These are phyloP conservation scores for Lepus oiostolus DNA, from an alignment of 2,797 vertebrate genomes.

Conservation along the genomic window DNA sequence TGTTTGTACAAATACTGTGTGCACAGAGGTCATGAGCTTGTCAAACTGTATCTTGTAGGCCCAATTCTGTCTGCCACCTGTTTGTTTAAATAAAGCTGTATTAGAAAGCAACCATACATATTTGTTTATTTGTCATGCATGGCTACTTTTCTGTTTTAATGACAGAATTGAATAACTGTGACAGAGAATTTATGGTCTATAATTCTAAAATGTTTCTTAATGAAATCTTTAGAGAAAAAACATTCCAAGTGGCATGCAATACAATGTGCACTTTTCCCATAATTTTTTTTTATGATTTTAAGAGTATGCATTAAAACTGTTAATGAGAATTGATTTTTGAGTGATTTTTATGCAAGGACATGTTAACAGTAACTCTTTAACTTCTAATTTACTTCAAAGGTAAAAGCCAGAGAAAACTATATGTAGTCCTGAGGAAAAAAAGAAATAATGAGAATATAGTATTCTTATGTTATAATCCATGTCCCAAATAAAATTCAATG, in stretches of 20 bases:
- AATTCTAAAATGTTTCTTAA: slow-evolving; percentile 10
- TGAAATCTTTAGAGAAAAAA: background rate
- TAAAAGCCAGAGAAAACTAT: background rate
- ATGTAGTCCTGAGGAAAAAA: background rate
- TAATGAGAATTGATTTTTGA: slow-evolving; percentile 2
- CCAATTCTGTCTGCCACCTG: background rate
- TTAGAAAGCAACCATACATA: background rate
- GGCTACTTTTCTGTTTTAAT: background rate
- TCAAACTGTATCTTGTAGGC: background rate
- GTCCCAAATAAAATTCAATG: background rate
- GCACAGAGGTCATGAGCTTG: background rate
- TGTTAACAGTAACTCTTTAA: background rate
- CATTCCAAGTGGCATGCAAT: background rate
- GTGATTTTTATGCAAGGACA: background rate
- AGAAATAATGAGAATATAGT: background rate
- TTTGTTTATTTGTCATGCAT: background rate
- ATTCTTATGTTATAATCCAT: background rate
- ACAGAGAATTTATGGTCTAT: background rate
- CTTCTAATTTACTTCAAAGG: slow-evolving; percentile 50
- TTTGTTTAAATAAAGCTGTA: background rate
- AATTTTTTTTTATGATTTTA: background rate
- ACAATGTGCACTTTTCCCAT: background rate
- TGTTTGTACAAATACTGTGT: background rate
- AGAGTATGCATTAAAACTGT: background rate
- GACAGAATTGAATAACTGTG: background rate